Percentiles rank a stretch among this genome's conserved stretches.
Conservation (phyloP, 64 coral and sea anemone species). For the Acropora yongei region DNA sequence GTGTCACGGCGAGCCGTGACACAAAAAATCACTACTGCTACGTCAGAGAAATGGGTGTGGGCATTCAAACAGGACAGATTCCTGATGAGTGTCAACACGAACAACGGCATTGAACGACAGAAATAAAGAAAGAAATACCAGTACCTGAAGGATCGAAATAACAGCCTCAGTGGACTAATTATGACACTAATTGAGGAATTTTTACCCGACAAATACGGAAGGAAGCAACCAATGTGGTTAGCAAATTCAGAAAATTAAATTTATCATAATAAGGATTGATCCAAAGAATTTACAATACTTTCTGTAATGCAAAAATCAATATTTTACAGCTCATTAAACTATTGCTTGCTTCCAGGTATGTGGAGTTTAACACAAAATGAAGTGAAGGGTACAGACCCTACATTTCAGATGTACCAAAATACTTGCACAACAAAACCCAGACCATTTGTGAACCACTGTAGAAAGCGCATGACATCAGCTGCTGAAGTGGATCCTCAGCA, state of each 20-base stretch:
- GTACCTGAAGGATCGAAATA: constrained; percentile 55
- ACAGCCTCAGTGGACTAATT: constrained; percentile 67
- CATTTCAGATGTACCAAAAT: constrained; percentile 34
- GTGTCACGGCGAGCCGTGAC: too few species aligned
- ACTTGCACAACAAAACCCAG: constrained; percentile 66
- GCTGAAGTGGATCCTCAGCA: constrained; percentile 27
- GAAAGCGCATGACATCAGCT: constrained; percentile 24
- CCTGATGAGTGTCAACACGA: too few species aligned
- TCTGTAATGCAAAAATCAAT: neutral
- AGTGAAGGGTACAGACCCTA: constrained; percentile 2
- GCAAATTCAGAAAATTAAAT: neutral
- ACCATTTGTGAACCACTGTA: constrained; percentile 55
- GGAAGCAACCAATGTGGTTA: constrained; percentile 24
- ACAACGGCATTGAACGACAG: too few species aligned
- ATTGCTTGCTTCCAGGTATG: neutral
- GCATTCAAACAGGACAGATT: too few species aligned
- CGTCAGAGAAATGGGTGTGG: too few species aligned
- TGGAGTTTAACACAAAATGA: neutral
- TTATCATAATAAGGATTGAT: neutral
- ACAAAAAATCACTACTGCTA: too few species aligned
- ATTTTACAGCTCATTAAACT: neutral
- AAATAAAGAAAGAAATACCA: too few species aligned
- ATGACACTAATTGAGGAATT: constrained; percentile 55
- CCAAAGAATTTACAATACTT: neutral
- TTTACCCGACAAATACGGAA: constrained; percentile 68